phyloP scores from a whole-genome alignment of 2,797 vertebrate species.

The Melanotaenia maccullochi region DNA sequence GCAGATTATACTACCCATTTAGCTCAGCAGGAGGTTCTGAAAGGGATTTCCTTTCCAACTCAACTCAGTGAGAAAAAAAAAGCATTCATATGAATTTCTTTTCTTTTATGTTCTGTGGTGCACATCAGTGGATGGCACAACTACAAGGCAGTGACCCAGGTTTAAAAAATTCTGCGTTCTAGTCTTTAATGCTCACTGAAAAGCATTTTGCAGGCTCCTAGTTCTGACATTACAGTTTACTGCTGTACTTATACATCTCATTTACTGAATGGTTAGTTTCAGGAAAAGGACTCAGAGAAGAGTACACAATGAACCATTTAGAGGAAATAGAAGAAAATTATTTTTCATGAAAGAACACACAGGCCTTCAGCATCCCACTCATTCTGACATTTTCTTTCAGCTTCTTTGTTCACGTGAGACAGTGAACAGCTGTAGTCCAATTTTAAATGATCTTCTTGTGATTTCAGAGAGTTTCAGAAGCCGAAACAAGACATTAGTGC shows the following conservation, averaged over 20 bases:
- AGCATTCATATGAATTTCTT: constrained; percentile 25
- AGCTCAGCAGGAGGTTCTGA: constrained; percentile 30
- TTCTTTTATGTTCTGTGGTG: constrained; percentile 40
- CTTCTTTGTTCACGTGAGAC: constrained; percentile 20
- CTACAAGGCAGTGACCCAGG: constrained; percentile 47
- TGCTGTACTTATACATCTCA: constrained; percentile 41
- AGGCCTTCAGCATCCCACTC: constrained; percentile 41
- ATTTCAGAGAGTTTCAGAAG: neutral
- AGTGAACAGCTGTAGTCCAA: neutral
- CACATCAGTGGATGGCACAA: constrained; percentile 41
- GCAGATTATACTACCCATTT: constrained; percentile 21
- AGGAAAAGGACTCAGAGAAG: constrained; percentile 22
- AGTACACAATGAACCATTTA: constrained; percentile 17
- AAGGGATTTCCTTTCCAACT: constrained; percentile 34
- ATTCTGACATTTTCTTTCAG: constrained; percentile 37
- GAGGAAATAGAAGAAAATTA: constrained; percentile 25
- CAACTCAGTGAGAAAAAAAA: constrained; percentile 32
- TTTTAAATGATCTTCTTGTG: neutral
- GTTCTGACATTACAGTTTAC: constrained; percentile 55
- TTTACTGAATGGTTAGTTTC: constrained; percentile 44
- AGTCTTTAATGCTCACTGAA: constrained; percentile 52
- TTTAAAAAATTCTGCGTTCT: constrained; percentile 49
- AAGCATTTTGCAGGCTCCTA: constrained; percentile 47
- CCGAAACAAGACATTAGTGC: constrained; percentile 11
- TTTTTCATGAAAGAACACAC: constrained; percentile 53